A percentile compares a stretch with the other conserved stretches of the same genome.
Conservation (phyloP, 2,888 invertebrate species). For the Nomada goodeniana region DNA sequence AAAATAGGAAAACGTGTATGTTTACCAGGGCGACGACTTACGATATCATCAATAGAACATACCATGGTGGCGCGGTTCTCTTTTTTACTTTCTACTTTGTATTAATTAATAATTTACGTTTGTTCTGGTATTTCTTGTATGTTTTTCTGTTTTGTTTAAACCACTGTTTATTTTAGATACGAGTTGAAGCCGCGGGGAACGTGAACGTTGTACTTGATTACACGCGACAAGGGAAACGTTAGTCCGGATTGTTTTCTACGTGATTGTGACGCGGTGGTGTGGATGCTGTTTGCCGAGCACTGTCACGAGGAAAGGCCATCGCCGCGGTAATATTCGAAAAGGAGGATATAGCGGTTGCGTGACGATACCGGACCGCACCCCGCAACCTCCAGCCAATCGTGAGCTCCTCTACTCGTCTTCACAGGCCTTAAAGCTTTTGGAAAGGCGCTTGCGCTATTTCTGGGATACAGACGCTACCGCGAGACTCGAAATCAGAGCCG, state of each 20-base stretch:
- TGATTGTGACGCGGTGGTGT: constrained; percentile 17
- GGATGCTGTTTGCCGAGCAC: constrained; percentile 56
- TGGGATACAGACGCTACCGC: constrained; percentile 58
- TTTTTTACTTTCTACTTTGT: constrained; percentile 43
- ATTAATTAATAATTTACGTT: too few species aligned
- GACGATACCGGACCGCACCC: constrained; percentile 66
- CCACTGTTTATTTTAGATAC: constrained; percentile 23
- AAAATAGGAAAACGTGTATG: constrained; percentile 75
- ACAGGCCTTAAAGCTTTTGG: constrained; percentile 65
- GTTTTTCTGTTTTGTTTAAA: neutral
- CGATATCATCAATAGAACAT: constrained; percentile 84
- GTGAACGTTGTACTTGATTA: neutral
- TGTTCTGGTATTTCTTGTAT: too few species aligned
- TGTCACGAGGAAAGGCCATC: constrained; percentile 64
- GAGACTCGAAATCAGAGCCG: constrained; percentile 58
- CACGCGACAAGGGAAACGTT: constrained; percentile 8
- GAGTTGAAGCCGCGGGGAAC: neutral
- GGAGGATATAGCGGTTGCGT: constrained; percentile 82
- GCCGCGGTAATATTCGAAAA: constrained; percentile 80
- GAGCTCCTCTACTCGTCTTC: constrained; percentile 40
- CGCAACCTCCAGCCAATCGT: constrained; percentile 76
- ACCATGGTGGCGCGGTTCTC: constrained; percentile 80
- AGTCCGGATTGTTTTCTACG: constrained; percentile 1
- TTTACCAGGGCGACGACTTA: constrained; percentile 84
- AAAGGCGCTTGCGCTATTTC: constrained; percentile 74